Percentiles rank a stretch among this genome's conserved stretches.
Conservation (phyloP, 2,113 vertebrate species). For the cat (Felis catus) region DNA sequence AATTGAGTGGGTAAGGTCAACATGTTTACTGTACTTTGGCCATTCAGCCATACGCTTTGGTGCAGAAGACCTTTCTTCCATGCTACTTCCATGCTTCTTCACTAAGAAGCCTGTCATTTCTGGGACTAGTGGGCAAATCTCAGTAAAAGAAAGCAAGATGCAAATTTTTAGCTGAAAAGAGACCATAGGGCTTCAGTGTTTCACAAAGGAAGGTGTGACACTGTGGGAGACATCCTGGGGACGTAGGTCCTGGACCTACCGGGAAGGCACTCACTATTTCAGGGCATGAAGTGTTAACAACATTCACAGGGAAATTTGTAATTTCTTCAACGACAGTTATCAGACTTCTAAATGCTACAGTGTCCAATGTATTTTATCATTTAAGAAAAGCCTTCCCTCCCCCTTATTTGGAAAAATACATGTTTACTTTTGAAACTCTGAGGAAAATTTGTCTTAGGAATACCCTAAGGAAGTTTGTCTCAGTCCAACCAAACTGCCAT, state of each 20-base stretch:
- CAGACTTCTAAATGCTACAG: neutral
- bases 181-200: neutral
- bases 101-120: neutral
- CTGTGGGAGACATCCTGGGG: neutral
- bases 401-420: neutral
- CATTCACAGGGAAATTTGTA: neutral
- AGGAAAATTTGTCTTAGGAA: neutral
- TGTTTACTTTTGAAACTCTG: slow-evolving; percentile 21
- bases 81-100: neutral
- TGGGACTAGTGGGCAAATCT: neutral
- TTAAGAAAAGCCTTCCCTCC: neutral
- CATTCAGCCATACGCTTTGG: neutral
- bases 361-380: neutral
- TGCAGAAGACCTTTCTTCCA: no score
- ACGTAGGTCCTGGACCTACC: neutral
- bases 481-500: no score
- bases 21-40: neutral
- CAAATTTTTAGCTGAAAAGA: neutral
- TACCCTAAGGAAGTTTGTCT: no score
- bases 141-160: neutral
- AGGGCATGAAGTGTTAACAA: neutral
- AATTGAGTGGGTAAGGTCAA: neutral
- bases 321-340: neutral
- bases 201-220: neutral
- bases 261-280: neutral